phyloP scores from a whole-genome alignment of 2,113 vertebrate species.

The Pedetes capensis region DNA sequence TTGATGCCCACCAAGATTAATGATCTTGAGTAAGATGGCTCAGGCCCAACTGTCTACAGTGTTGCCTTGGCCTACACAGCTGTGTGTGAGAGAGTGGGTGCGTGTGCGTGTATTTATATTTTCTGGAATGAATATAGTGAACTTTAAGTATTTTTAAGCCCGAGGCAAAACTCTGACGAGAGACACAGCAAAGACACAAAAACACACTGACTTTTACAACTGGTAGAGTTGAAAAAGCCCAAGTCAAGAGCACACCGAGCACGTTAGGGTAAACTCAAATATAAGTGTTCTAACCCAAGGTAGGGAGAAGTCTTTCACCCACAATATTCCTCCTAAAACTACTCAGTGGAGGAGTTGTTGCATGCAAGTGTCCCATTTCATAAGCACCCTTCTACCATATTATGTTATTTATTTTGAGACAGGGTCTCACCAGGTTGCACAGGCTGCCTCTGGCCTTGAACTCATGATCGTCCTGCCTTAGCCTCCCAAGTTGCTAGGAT shows the following conservation, averaged over 20 bases:
- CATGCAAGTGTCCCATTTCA: neutral
- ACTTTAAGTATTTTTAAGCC: neutral
- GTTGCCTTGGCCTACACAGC: neutral
- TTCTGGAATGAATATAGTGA: neutral
- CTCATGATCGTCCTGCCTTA: too few species aligned
- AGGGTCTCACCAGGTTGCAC: too few species aligned
- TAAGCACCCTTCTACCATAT: neutral
- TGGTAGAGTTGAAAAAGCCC: neutral
- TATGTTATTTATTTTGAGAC: too few species aligned
- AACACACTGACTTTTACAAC: neutral
- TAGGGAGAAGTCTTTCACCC: accelerated
- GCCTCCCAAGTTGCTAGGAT: too few species aligned
- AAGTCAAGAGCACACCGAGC: neutral
- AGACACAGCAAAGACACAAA: neutral
- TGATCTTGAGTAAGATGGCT: neutral
- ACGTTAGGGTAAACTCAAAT: neutral
- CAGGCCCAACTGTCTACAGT: neutral
- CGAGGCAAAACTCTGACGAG: neutral
- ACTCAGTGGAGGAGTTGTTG: neutral
- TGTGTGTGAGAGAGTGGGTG: too few species aligned
- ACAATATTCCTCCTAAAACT: neutral
- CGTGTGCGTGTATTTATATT: accelerated
- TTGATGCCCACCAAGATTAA: neutral
- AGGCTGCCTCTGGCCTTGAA: too few species aligned
- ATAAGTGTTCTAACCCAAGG: neutral